phyloP scores from a whole-genome alignment of 2,113 vertebrate species.

The Datnioides undecimradiatus region DNA sequence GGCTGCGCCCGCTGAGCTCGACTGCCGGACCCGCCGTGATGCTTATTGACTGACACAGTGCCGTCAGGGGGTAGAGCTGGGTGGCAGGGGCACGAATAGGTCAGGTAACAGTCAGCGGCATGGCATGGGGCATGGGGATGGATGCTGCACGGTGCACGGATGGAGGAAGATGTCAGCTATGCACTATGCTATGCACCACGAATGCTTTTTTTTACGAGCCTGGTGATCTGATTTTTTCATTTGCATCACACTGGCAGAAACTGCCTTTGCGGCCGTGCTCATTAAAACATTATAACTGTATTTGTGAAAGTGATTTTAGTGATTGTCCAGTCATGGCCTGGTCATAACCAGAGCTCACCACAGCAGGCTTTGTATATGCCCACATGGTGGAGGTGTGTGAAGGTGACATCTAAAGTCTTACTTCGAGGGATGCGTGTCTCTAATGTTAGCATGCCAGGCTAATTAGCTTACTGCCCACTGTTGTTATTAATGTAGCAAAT shows the following conservation, averaged over 20 bases:
- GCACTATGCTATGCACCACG: too few species aligned
- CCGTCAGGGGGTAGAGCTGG: constrained; percentile 53
- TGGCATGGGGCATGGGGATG: constrained; percentile 5
- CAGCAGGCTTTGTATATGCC: not conserved
- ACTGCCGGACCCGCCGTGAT: constrained; percentile 50
- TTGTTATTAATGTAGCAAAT: not conserved
- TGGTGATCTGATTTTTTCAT: constrained; percentile 1
- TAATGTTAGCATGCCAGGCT: not conserved
- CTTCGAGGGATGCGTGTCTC: too few species aligned
- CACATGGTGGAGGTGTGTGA: not conserved
- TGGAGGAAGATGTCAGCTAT: constrained; percentile 1
- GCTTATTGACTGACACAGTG: constrained; percentile 63
- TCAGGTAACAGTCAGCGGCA: constrained; percentile 50
- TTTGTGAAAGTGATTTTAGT: not conserved
- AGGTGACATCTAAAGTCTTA: not conserved
- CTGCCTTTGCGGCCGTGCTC: not conserved
- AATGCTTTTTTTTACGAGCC: not conserved
- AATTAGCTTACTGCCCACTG: not conserved
- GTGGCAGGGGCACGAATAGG: constrained; percentile 63
- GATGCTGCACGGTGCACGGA: constrained; percentile 5
- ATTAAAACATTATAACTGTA: not conserved
- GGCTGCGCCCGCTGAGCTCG: constrained; percentile 50
- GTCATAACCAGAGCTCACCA: not conserved
- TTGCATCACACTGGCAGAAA: not conserved
- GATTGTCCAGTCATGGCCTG: not conserved